phyloP scores from a whole-genome alignment of 2,797 vertebrate genomes.

The Ctenosaura bakeri region DNA sequence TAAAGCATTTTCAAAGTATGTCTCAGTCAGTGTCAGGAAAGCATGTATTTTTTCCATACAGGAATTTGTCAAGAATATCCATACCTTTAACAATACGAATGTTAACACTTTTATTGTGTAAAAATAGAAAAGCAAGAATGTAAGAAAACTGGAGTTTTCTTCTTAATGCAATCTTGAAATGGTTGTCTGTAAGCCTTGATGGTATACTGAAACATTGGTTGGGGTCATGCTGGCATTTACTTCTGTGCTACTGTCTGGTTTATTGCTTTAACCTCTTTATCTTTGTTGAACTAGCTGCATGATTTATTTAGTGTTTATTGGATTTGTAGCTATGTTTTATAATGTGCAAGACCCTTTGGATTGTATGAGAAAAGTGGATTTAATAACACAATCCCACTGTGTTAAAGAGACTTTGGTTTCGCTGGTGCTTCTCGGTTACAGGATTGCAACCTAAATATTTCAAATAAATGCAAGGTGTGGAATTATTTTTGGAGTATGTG shows the following conservation, averaged over 20 bases:
- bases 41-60: neutral
- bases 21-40: neutral
- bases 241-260: neutral
- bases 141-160: neutral
- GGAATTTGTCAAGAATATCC: neutral
- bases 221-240: neutral
- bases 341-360: neutral
- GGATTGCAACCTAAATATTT: neutral
- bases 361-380: neutral
- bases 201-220: neutral
- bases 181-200: neutral
- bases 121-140: neutral
- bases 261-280: neutral
- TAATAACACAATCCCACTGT: neutral
- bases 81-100: neutral
- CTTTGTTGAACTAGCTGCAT: neutral
- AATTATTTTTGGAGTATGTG: neutral
- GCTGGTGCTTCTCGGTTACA: too few species aligned
- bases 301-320: slow-evolving; percentile 1
- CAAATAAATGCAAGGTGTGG: neutral
- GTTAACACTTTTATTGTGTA: neutral
- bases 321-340: slow-evolving; percentile 14
- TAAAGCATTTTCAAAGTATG: slow-evolving; percentile 6
- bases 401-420: neutral
- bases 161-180: neutral